These are phyloP conservation scores for Pycnonotus jocosus DNA, from an alignment of 2,113 vertebrate genomes.

Conservation along the genomic window DNA sequence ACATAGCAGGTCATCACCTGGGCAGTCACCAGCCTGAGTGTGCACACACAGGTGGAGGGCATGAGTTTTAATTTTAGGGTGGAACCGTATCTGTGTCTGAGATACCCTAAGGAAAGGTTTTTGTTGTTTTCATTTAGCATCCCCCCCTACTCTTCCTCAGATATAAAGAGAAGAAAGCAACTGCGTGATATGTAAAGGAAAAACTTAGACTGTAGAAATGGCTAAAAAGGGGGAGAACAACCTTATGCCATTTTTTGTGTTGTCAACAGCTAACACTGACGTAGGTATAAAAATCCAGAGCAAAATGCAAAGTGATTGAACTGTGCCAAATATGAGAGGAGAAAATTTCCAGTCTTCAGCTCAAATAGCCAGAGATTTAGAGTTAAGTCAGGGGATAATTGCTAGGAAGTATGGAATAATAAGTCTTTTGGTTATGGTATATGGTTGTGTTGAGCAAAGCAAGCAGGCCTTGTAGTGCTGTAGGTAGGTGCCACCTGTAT, in stretches of 20 bases:
- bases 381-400: background rate
- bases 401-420: background rate
- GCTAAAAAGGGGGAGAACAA: background rate
- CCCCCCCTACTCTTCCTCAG: background rate
- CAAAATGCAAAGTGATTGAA: background rate
- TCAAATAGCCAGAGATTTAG: background rate
- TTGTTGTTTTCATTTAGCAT: background rate
- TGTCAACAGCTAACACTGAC: background rate
- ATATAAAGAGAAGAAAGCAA: background rate
- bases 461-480: background rate
- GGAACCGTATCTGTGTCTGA: background rate
- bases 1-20: background rate
- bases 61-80: background rate
- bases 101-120: background rate
- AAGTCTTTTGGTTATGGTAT: background rate
- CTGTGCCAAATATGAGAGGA: background rate
- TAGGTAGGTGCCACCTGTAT: background rate
- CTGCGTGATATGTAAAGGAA: background rate
- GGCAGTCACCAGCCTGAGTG: background rate
- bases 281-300: background rate
- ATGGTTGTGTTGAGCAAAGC: background rate
- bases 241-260: rapidly evolving
- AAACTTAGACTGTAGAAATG: background rate
- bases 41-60: background rate
- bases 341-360: background rate